Conservation (phyloP, 2,888 invertebrate species). For the Diploptera punctata region DNA sequence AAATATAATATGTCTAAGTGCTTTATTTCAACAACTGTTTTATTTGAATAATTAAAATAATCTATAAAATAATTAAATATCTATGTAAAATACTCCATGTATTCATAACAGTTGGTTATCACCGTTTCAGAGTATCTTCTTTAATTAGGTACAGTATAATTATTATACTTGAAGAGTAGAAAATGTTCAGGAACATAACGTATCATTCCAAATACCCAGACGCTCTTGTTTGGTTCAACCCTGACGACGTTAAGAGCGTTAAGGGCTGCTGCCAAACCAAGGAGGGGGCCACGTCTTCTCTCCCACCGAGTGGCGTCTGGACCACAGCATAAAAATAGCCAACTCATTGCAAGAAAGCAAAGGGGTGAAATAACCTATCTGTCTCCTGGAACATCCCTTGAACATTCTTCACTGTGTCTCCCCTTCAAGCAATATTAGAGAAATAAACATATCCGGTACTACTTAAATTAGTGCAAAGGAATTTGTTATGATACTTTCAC, state of each 20-base stretch:
- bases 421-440: neutral
- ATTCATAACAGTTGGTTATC: no score
- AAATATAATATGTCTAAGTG: no score
- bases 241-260: neutral
- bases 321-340: conserved; percentile 22
- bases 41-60: no score
- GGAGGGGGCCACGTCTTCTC: neutral
- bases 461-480: conserved; percentile 4
- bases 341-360: conserved; percentile 13
- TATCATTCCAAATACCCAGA: no score
- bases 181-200: no score
- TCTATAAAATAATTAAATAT: no score
- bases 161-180: no score
- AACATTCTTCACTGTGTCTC: neutral
- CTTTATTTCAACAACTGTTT: no score
- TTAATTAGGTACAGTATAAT: no score
- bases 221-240: neutral
- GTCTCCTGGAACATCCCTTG: conserved; percentile 19
- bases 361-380: conserved; percentile 20
- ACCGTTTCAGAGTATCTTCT: no score
- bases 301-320: conserved; percentile 7
- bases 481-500: neutral
- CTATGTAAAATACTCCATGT: no score
- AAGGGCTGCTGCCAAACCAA: conserved; percentile 1
- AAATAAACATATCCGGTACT: conserved; percentile 13